phyloP scores from a whole-genome alignment of 2,797 vertebrate genomes.

The Benthosema pterotum region DNA sequence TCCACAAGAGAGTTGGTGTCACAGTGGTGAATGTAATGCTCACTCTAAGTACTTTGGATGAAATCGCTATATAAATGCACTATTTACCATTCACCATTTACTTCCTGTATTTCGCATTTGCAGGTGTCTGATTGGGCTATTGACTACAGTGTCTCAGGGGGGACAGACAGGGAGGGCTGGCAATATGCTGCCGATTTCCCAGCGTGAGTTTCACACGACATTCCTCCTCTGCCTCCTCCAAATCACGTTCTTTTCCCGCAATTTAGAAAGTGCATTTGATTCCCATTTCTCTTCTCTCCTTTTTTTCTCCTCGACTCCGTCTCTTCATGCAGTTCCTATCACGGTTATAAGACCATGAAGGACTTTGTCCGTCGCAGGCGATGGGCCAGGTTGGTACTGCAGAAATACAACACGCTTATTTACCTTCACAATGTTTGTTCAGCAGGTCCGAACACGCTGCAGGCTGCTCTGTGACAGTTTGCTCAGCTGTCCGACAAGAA shows the following conservation, averaged over 20 bases:
- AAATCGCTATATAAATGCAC: too few relatives aligned
- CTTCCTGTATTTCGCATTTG: constrained; percentile 19
- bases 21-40: too few relatives aligned
- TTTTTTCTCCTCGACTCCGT: constrained; percentile 23
- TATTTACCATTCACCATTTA: too few relatives aligned
- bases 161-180: constrained; percentile 95
- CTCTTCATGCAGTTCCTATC: constrained; percentile 86
- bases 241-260: not conserved
- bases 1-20: too few relatives aligned
- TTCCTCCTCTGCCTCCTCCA: constrained; percentile 2
- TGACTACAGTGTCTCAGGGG: constrained; percentile 87
- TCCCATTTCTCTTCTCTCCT: constrained; percentile 19
- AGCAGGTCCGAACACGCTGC: constrained; percentile 2
- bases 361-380: constrained; percentile 97
- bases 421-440: constrained; percentile 19
- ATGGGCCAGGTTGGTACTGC: constrained; percentile 89
- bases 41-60: too few relatives aligned
- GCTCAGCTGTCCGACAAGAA: too few relatives aligned
- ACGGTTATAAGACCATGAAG: constrained; percentile 95
- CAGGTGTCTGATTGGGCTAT: constrained; percentile 93
- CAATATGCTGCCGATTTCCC: constrained; percentile 97
- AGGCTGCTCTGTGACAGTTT: too few relatives aligned
- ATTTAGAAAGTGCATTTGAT: not conserved
- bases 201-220: constrained; percentile 77
- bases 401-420: constrained; percentile 18